These are phyloP conservation scores for Cyanoramphus novaezelandiae DNA, from an alignment of 2,113 vertebrate species.

Conservation along the genomic window DNA sequence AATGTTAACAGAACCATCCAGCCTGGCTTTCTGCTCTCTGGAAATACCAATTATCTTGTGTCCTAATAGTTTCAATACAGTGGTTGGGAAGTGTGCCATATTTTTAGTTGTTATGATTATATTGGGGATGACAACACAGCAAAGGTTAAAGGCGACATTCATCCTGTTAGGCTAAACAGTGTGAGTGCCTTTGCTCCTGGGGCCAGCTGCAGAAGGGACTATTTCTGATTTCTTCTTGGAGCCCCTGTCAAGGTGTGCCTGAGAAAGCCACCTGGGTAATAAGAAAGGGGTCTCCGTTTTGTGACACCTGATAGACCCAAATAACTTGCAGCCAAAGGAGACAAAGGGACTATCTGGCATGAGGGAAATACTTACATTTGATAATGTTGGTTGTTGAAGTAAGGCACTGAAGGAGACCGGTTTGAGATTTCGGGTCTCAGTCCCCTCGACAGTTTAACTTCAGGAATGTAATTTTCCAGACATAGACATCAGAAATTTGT, in stretches of 20 bases:
- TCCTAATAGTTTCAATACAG: not conserved
- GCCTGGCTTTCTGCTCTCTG: not conserved
- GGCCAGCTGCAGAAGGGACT: not conserved
- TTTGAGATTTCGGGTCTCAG: not conserved
- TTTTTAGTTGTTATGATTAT: not conserved
- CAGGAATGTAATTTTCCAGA: not conserved
- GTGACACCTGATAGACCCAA: not conserved
- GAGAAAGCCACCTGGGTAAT: not conserved
- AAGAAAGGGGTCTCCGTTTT: not conserved
- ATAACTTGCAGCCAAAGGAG: not conserved
- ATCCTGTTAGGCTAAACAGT: not conserved
- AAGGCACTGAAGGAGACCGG: not conserved
- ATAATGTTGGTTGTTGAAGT: not conserved
- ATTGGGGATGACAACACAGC: not conserved
- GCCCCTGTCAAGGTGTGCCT: not conserved
- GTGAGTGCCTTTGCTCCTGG: not conserved
- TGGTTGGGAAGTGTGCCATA: not conserved
- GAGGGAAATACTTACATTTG: not conserved
- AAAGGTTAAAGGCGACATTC: not conserved
- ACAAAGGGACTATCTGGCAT: no score
- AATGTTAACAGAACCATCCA: not conserved
- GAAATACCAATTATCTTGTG: not conserved
- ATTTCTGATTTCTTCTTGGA: not conserved
- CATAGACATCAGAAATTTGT: not conserved
- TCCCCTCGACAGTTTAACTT: not conserved